Evolutionary conservation across 2,113 vertebrate species (phyloP).

Genomic region (Pogona vitticeps): DNA sequence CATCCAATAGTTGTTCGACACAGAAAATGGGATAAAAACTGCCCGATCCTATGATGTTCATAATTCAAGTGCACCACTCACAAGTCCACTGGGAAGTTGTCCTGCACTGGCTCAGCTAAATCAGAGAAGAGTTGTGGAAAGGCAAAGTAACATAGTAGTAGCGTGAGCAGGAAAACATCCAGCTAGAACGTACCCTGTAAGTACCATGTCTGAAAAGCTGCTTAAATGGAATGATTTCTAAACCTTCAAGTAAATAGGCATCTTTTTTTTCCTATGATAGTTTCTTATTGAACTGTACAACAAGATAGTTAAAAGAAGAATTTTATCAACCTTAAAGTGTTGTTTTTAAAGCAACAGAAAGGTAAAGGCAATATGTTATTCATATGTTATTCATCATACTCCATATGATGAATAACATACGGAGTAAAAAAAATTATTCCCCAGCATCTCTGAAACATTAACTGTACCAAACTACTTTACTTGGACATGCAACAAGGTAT

Average conservation of each 20-base stretch:
- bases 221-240: neutral
- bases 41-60: neutral
- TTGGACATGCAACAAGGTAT: too few species aligned
- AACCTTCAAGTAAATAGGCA: slow-evolving; percentile 38
- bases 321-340: too few species aligned
- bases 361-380: too few species aligned
- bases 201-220: neutral
- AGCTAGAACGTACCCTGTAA: rapidly evolving
- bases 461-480: too few species aligned
- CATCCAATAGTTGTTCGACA: neutral
- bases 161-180: neutral
- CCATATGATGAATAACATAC: too few species aligned
- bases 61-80: neutral
- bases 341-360: too few species aligned
- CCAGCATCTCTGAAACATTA: too few species aligned
- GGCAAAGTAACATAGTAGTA: too few species aligned
- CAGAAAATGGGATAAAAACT: neutral
- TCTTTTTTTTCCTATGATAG: slow-evolving; percentile 9
- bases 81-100: neutral
- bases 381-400: too few species aligned
- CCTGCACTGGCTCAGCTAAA: neutral
- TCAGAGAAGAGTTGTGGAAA: too few species aligned
- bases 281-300: slow-evolving; percentile 12
- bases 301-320: too few species aligned
- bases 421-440: too few species aligned